These are phyloP conservation scores for Hydra vulgaris DNA, from an alignment of 30 jellyfish, hydroid and myxozoan genomes.

Conservation along the genomic window DNA sequence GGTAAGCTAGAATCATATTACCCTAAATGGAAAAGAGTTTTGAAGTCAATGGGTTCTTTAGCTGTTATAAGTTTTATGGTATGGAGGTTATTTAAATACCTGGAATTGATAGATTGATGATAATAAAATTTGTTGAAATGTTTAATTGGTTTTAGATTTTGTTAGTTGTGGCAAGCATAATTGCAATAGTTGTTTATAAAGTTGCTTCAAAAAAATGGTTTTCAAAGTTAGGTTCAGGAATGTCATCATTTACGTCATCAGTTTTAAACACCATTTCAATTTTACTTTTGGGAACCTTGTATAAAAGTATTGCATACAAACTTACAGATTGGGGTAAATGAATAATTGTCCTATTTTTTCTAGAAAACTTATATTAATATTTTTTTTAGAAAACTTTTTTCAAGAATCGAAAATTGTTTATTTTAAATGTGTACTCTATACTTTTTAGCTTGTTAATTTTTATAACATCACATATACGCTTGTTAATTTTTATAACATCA, in stretches of 20 bases:
- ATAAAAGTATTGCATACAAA: conserved; percentile 46
- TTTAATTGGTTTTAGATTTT: conserved; percentile 34
- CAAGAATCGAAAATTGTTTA: no score
- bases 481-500: no score
- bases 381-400: neutral
- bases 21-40: conserved; percentile 49
- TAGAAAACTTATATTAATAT: neutral
- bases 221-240: conserved; percentile 24
- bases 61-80: conserved; percentile 64
- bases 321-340: conserved; percentile 87
- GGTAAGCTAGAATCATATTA: conserved; percentile 53
- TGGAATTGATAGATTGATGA: no score
- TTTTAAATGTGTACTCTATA: no score
- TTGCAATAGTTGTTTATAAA: conserved; percentile 50
- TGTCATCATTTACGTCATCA: conserved; percentile 64
- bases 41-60: conserved; percentile 73
- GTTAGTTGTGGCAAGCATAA: conserved; percentile 59
- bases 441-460: no score
- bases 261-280: conserved; percentile 65
- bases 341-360: no score
- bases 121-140: no score
- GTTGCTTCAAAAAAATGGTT: conserved; percentile 82
- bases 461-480: no score
- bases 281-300: conserved; percentile 51
- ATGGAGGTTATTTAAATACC: no score